These are phyloP conservation scores for Dicaeum eximium DNA, from an alignment of 2,113 vertebrate genomes.

Conservation along the genomic window DNA sequence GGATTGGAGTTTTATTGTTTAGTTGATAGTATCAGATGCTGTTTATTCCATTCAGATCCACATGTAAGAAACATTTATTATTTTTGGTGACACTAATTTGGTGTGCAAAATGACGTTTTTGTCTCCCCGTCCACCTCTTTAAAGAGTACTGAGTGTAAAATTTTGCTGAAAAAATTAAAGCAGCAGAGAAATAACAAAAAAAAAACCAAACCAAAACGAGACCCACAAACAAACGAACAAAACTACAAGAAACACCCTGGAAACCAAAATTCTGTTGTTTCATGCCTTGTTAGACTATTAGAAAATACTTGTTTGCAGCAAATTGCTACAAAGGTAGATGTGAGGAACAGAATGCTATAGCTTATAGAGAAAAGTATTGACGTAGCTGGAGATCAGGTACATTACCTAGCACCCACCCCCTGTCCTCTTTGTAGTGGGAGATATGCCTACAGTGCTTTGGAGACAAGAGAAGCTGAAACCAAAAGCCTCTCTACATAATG, in stretches of 20 bases:
- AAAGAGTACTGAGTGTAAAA: neutral
- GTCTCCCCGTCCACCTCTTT: neutral
- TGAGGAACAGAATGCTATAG: neutral
- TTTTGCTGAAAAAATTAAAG: neutral
- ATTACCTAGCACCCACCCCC: neutral
- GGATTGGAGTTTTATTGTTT: neutral
- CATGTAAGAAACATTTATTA: neutral
- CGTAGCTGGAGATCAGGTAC: neutral
- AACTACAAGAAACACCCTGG: neutral
- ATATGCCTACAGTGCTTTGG: neutral
- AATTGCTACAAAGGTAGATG: neutral
- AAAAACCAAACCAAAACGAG: neutral
- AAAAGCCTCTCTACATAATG: neutral
- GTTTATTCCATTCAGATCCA: neutral
- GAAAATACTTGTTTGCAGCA: neutral
- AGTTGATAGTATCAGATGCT: neutral
- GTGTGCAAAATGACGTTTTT: neutral
- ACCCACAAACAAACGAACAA: neutral
- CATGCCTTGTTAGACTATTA: neutral
- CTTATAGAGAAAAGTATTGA: neutral
- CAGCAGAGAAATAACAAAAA: neutral
- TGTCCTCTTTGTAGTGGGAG: neutral
- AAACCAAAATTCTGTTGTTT: neutral
- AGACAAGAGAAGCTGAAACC: neutral
- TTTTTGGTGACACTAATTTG: neutral